phyloP scores from a whole-genome alignment of 2,888 invertebrate species.

The Macrophya annulata region DNA sequence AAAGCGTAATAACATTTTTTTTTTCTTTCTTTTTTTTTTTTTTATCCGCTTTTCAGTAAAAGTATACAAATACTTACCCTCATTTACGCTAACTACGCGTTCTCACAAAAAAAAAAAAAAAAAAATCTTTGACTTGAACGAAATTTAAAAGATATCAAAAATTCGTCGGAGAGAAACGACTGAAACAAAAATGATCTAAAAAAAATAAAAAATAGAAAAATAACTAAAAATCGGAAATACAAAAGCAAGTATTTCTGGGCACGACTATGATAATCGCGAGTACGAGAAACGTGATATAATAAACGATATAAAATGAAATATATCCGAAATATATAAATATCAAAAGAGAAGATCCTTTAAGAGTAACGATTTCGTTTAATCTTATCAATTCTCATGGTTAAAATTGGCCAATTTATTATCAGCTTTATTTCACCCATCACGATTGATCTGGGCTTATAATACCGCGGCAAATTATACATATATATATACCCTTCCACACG shows the following conservation, averaged over 20 bases:
- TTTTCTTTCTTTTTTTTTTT: no score
- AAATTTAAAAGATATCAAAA: no score
- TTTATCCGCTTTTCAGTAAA: no score
- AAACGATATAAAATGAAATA: not conserved
- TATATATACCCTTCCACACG: not conserved
- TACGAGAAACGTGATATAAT: no score
- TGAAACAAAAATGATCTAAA: no score
- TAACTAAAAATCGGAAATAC: no score
- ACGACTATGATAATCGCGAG: no score
- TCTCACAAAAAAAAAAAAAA: no score
- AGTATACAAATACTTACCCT: not conserved
- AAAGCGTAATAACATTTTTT: not conserved
- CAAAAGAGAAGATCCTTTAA: not conserved
- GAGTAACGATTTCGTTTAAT: conserved; percentile 10
- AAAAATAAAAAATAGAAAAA: no score
- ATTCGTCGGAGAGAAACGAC: no score
- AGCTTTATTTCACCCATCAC: not conserved
- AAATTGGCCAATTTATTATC: conserved; percentile 36
- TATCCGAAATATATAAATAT: not conserved
- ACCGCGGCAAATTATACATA: not conserved
- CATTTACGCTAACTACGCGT: not conserved
- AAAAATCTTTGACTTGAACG: no score
- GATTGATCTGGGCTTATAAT: not conserved
- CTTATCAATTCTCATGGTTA: not conserved
- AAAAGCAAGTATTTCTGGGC: no score